Conservation (phyloP, 2,113 vertebrate species). For the Amazona guildingii region DNA sequence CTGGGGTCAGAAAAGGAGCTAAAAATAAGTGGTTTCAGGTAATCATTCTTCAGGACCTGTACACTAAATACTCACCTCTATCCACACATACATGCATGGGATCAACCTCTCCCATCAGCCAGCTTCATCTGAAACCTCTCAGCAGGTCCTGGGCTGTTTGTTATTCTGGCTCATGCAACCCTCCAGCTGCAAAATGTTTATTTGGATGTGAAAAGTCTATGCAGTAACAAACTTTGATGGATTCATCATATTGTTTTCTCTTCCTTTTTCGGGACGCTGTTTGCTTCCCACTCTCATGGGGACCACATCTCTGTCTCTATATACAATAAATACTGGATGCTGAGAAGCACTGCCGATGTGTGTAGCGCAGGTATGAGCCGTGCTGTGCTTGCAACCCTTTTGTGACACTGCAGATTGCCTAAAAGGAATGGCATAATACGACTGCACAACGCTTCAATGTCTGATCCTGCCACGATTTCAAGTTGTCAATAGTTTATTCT, state of each 20-base stretch:
- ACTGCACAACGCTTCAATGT: not conserved
- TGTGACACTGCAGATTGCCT: not conserved
- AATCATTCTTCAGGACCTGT: not conserved
- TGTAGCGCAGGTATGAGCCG: not conserved
- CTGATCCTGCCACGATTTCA: not conserved
- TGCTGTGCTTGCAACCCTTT: not conserved
- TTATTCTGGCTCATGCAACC: conserved; percentile 28
- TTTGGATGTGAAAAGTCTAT: conserved; percentile 47
- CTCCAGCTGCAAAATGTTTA: conserved; percentile 59
- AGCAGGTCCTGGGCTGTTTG: not conserved
- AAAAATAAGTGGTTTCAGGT: not conserved
- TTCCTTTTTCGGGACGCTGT: conserved; percentile 39
- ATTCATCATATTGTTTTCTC: conserved; percentile 38
- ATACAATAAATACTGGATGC: not conserved
- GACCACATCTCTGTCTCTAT: not conserved
- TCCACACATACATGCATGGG: not conserved
- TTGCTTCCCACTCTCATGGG: not conserved
- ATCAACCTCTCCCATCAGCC: not conserved
- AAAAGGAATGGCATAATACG: not conserved
- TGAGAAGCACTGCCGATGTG: rapidly evolving
- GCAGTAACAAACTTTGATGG: conserved; percentile 44
- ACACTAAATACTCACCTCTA: not conserved
- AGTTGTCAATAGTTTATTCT: not conserved
- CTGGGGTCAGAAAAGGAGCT: too few relatives aligned
- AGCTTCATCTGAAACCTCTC: not conserved